Conservation (phyloP, 1,140 invertebrate species). For the Drosophila bipectinata region DNA sequence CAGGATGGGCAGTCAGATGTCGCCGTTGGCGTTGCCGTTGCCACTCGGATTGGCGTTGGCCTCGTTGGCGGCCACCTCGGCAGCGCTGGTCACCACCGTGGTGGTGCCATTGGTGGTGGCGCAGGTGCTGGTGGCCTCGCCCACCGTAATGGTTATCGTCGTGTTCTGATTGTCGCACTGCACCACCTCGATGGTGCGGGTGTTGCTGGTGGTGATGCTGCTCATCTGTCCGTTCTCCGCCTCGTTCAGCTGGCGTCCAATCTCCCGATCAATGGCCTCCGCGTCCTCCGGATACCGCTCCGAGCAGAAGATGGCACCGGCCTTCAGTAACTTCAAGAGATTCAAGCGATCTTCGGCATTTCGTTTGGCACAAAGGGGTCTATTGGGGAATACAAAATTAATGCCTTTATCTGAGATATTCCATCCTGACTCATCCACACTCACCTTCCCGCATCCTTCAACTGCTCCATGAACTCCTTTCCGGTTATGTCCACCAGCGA, state of each 20-base stretch:
- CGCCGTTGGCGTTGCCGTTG: conserved; percentile 54
- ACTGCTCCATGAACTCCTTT: conserved; percentile 91
- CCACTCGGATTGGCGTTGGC: conserved; percentile 56
- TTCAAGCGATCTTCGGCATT: conserved; percentile 93
- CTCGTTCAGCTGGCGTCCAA: conserved; percentile 73
- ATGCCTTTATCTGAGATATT: neutral
- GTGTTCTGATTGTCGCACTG: conserved; percentile 79
- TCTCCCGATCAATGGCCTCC: conserved; percentile 80
- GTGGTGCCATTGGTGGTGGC: conserved; percentile 24
- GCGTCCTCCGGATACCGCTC: conserved; percentile 82
- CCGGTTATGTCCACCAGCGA: conserved; percentile 92
- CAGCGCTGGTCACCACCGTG: conserved; percentile 17
- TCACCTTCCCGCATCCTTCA: conserved; percentile 92
- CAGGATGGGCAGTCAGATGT: conserved; percentile 83
- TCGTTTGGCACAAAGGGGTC: conserved; percentile 90
- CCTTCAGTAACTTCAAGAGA: conserved; percentile 86
- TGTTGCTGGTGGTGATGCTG: conserved; percentile 50
- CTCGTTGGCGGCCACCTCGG: conserved; percentile 59
- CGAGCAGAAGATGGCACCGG: conserved; percentile 80
- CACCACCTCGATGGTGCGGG: conserved; percentile 79
- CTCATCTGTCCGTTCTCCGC: conserved; percentile 60
- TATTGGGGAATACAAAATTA: conserved; percentile 32
- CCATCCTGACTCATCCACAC: neutral
- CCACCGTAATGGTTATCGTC: conserved; percentile 73
- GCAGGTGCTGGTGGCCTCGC: conserved; percentile 50